A percentile compares a stretch with the other conserved stretches of the same genome.
These are phyloP conservation scores for Mycalesis mineus DNA, from an alignment of 2,888 invertebrate genomes.

Conservation along the genomic window DNA sequence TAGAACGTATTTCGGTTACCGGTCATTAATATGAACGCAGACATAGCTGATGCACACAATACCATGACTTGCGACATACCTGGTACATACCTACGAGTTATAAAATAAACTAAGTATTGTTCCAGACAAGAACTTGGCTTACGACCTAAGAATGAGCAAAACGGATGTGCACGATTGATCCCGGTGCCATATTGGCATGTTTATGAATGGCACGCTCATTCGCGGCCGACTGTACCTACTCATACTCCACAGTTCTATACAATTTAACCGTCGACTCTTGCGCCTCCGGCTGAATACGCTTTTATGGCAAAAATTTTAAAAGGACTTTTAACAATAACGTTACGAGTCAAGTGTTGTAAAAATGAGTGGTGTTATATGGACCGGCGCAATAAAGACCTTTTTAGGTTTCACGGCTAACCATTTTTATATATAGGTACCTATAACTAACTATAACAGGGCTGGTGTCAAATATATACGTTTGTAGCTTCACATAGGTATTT, in stretches of 20 bases:
- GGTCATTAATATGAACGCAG: background rate
- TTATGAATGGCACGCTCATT: slow-evolving; percentile 54
- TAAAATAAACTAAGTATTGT: slow-evolving; percentile 46
- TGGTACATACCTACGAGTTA: slow-evolving; percentile 19
- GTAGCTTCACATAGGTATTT: too few relatives aligned
- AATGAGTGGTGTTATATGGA: background rate
- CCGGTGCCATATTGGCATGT: slow-evolving; percentile 58
- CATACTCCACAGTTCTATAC: slow-evolving; percentile 24
- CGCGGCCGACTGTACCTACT: slow-evolving; percentile 28
- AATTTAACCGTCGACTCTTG: slow-evolving; percentile 25
- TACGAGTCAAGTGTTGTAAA: background rate
- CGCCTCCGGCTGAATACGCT: slow-evolving; percentile 11
- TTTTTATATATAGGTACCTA: background rate
- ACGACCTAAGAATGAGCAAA: slow-evolving; percentile 43
- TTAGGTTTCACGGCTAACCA: background rate
- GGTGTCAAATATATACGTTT: too few relatives aligned
- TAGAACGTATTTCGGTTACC: background rate
- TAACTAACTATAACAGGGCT: too few relatives aligned
- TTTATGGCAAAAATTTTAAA: slow-evolving; percentile 1
- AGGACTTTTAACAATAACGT: background rate
- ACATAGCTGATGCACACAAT: slow-evolving; percentile 9
- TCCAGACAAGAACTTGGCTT: slow-evolving; percentile 43
- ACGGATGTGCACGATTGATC: slow-evolving; percentile 67
- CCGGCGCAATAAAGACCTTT: background rate
- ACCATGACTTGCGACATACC: slow-evolving; percentile 2